These are phyloP conservation scores for Odobenus rosmarus DNA, from an alignment of 2,113 vertebrate genomes.

Conservation along the genomic window DNA sequence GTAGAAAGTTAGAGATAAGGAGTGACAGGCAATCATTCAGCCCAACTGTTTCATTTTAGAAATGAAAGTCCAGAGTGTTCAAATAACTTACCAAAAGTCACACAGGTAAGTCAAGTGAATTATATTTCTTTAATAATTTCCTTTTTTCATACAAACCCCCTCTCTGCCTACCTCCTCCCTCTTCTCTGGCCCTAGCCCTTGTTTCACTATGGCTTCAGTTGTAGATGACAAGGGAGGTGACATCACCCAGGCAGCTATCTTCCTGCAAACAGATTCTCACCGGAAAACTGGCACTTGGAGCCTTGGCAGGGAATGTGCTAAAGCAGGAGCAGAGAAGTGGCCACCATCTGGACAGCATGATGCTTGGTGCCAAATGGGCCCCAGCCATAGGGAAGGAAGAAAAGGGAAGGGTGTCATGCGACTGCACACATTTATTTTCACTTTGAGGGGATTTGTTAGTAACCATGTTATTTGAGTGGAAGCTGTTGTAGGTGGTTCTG, in stretches of 20 bases:
- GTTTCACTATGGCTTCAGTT: not conserved
- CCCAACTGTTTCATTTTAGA: not conserved
- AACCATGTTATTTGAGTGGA: conserved; percentile 54
- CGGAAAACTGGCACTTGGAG: conserved; percentile 77
- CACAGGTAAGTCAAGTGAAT: not conserved
- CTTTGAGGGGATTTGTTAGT: conserved; percentile 65
- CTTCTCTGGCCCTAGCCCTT: not conserved
- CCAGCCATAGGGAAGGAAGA: conserved; percentile 61
- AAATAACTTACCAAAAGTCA: not conserved
- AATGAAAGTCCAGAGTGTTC: not conserved
- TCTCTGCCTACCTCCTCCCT: not conserved
- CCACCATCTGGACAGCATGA: conserved; percentile 83
- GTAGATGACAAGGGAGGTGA: conserved; percentile 34
- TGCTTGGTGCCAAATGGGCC: conserved; percentile 74
- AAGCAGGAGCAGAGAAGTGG: conserved; percentile 80
- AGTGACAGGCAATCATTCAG: not conserved
- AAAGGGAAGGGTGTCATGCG: conserved; percentile 49
- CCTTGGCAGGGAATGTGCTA: conserved; percentile 76
- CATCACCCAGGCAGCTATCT: conserved; percentile 73
- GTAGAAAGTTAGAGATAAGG: not conserved
- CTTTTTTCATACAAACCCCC: not conserved
- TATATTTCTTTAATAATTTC: not conserved
- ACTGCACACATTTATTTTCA: conserved; percentile 61
- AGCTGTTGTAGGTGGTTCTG: conserved; percentile 66
- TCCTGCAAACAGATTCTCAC: conserved; percentile 82